phyloP scores from a whole-genome alignment of 2,888 invertebrate species.

The Lycophotia porphyrea region DNA sequence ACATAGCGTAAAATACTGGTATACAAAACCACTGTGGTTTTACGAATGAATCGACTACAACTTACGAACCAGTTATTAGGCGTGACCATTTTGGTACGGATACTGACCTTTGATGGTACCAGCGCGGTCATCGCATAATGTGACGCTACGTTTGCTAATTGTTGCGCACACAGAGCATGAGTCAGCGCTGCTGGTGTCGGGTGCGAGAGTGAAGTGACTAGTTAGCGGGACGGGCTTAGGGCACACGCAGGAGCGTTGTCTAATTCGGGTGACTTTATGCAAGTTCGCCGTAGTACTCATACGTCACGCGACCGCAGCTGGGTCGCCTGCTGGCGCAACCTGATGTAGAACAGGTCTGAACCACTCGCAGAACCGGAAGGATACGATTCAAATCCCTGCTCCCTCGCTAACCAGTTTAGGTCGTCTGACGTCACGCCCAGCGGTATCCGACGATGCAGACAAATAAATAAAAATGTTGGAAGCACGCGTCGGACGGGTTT shows the following conservation, averaged over 20 bases:
- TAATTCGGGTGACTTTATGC: constrained; percentile 73
- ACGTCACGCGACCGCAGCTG: constrained; percentile 83
- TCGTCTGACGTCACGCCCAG: constrained; percentile 90
- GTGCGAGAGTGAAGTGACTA: constrained; percentile 77
- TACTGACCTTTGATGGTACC: constrained; percentile 90
- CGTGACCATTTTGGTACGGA: constrained; percentile 90
- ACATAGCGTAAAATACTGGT: constrained; percentile 88
- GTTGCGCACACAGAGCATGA: constrained; percentile 85
- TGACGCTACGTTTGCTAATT: constrained; percentile 88
- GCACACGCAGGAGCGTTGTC: constrained; percentile 64
- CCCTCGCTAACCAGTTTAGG: constrained; percentile 90
- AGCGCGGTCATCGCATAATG: constrained; percentile 83
- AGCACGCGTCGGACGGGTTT: constrained; percentile 90
- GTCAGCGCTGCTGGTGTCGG: constrained; percentile 83
- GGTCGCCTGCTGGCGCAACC: constrained; percentile 84
- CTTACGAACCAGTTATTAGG: constrained; percentile 90
- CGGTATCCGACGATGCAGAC: constrained; percentile 90
- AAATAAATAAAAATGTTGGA: constrained; percentile 91
- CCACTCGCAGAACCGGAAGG: constrained; percentile 90
- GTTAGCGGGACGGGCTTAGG: constrained; percentile 69
- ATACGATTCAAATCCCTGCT: constrained; percentile 90
- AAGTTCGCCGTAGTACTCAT: constrained; percentile 76
- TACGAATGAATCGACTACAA: constrained; percentile 88
- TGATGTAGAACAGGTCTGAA: constrained; percentile 89
- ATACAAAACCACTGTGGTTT: constrained; percentile 86